A percentile compares a stretch with the other conserved stretches of the same genome.
phyloP scores from a whole-genome alignment of 37 sponge, comb jelly and placozoan genomes.

The Dysidea cf. avara region DNA sequence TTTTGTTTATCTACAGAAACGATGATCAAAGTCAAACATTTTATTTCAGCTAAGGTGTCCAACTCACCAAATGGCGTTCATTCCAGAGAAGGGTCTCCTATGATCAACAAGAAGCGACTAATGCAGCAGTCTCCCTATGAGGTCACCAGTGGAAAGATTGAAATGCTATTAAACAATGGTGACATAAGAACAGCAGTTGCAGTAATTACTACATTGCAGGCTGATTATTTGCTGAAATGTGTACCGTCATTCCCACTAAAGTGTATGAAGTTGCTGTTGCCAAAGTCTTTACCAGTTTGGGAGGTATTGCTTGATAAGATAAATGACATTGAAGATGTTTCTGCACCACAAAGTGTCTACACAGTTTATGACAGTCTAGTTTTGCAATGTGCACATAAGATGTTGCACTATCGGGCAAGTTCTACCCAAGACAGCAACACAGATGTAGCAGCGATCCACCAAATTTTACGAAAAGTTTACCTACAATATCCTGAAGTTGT shows the following conservation, averaged over 20 bases:
- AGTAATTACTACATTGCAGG: too few species aligned
- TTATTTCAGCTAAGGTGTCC: too few species aligned
- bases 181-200: not conserved
- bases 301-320: conserved; percentile 67
- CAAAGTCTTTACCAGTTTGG: conserved; percentile 63
- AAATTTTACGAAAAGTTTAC: conserved; percentile 71
- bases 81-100: too few species aligned
- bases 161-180: conserved; percentile 42
- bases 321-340: conserved; percentile 63
- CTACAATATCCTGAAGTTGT: conserved; percentile 67
- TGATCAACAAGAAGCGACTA: not conserved
- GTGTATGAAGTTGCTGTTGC: conserved; percentile 48
- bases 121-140: conserved; percentile 24
- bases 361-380: conserved; percentile 66
- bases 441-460: conserved; percentile 21
- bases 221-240: conserved; percentile 44
- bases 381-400: conserved; percentile 26
- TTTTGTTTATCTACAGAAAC: too few species aligned
- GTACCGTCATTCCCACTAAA: conserved; percentile 68
- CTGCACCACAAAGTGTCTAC: conserved; percentile 63
- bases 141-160: conserved; percentile 43
- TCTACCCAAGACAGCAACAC: not conserved
- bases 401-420: conserved; percentile 18
- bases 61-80: too few species aligned
- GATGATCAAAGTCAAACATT: too few species aligned